phyloP scores from a whole-genome alignment of 2,888 invertebrate genomes.

The Brenthis ino region DNA sequence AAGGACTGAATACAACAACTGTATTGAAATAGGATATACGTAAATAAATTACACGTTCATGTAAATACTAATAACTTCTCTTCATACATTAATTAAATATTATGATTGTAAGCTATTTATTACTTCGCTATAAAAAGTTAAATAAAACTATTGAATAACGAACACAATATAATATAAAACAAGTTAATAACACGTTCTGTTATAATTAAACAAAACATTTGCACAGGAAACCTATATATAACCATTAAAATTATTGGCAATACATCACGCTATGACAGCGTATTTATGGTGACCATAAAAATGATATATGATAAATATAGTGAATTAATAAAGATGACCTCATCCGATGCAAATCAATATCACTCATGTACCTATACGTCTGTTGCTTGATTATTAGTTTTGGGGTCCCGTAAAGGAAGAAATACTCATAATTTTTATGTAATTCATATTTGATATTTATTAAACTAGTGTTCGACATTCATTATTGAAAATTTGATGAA shows the following conservation, averaged over 20 bases:
- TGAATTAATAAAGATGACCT: constrained; percentile 44
- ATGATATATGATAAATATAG: constrained; percentile 43
- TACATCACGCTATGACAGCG: constrained; percentile 41
- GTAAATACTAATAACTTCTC: no score
- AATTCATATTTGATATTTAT: no score
- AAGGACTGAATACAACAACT: no score
- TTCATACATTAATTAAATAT: no score
- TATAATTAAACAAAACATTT: constrained; percentile 22
- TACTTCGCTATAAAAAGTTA: neutral
- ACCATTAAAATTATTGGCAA: constrained; percentile 38
- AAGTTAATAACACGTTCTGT: neutral
- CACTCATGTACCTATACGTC: neutral
- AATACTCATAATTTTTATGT: no score
- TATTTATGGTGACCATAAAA: constrained; percentile 45
- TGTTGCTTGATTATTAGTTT: constrained; percentile 14
- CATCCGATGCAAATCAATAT: constrained; percentile 39
- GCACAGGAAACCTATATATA: constrained; percentile 28
- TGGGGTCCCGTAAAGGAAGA: neutral
- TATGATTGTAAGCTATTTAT: neutral
- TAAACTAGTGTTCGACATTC: no score
- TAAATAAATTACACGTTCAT: no score
- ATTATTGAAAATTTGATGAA: no score
- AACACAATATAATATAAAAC: neutral
- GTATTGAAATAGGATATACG: no score
- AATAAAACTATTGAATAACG: no score